Evolutionary conservation across 1,140 invertebrate species (phyloP), one percentile per base, ranked within the genome.

Genomic region (Drosophila tani): DNA sequence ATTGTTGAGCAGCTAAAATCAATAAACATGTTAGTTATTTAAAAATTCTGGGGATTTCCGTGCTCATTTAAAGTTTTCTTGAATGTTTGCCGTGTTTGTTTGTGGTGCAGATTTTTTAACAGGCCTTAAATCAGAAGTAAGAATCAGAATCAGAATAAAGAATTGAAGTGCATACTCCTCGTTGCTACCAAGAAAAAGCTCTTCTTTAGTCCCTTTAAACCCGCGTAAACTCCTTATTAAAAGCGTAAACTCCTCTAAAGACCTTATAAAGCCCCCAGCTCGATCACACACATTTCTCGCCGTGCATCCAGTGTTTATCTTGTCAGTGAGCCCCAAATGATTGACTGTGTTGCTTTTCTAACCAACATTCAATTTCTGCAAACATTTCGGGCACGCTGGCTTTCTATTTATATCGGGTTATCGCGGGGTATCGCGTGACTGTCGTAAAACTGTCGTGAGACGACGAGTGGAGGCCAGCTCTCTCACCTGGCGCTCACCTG

Each of bases 321-420:
- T 90, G 75, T 70, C 84, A 70, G 81, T 77, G 47, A 29, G 73
- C 41, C 66, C 78, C 71, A 59, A 90, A 53, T 88, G 84, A 90
- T 90, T 90, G 84, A 88, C 82, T 90, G 85, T 90, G 85, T 85
- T 85, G 79, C 64, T 79, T 84, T 90, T 85, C 85, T 90, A 85
- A 90, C 85, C 85, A 84, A 85, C 64, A 84, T 90, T 90, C 85
- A 90, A 90, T 90, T 90, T 82, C 68, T 60, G 65, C 66, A 79
- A 90, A 73, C 86, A 84, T 81, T 82, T 79, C 69, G 65, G 79
- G 79, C 83, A 86, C 70, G 69, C 65, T 64, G 50, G 29, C 29
- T 24, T 62, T 41, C 78, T 88, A 81, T 90, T 81, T 88, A 84
- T 88, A 88, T 68, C 81, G 56, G 65, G 66, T 21, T 55, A 55